Conservation (phyloP, 1,140 invertebrate species). For the Acromyrmex charruanus region DNA sequence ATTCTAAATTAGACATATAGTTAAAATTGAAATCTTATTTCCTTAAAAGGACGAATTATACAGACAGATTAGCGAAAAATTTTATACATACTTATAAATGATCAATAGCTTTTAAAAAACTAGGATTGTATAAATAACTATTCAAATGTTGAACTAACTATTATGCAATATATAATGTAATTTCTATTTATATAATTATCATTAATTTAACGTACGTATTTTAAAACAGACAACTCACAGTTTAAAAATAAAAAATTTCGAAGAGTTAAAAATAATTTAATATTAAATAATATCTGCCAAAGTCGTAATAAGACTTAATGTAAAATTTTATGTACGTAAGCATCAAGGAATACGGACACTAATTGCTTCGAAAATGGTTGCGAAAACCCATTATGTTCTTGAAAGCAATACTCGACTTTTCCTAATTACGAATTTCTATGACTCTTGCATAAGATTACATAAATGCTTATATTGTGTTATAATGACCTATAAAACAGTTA, state of each 20-base stretch:
- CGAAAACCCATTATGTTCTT: background rate
- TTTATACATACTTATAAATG: background rate
- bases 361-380: background rate
- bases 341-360: background rate
- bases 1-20: background rate
- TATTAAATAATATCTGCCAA: background rate
- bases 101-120: background rate
- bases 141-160: background rate
- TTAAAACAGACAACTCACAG: background rate
- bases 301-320: conserved; percentile 1
- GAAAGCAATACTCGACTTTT: background rate
- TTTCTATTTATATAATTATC: background rate
- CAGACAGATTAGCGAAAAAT: background rate
- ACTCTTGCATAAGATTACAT: background rate
- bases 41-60: background rate
- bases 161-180: background rate
- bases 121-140: background rate
- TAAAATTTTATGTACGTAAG: conserved; percentile 35
- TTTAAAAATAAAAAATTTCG: background rate
- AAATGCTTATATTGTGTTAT: background rate
- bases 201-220: background rate
- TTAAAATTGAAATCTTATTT: conserved; percentile 19
- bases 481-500: background rate
- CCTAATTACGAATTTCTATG: background rate
- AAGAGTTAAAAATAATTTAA: background rate